Evolutionary conservation across 2,113 vertebrate genomes (phyloP).

Genomic region (Peucedramus taeniatus): DNA sequence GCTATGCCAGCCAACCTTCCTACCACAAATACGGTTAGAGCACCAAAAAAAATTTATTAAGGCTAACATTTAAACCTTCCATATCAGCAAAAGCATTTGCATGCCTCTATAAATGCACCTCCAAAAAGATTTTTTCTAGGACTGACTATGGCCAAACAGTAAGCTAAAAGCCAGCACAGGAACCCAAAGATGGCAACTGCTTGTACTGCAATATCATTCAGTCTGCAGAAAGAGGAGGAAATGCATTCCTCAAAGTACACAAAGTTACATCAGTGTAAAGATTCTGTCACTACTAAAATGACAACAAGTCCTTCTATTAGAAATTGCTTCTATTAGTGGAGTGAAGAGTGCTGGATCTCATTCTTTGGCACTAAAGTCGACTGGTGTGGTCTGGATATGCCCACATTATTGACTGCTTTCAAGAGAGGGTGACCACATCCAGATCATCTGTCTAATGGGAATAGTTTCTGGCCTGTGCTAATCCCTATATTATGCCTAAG

Average conservation of each 20-base stretch:
- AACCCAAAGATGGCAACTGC: neutral
- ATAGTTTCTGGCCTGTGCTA: neutral
- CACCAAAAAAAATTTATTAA: neutral
- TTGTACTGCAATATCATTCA: neutral
- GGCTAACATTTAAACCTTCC: neutral
- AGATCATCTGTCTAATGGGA: neutral
- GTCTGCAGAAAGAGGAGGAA: neutral
- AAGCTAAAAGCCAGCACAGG: neutral
- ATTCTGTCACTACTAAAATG: neutral
- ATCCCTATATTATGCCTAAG: neutral
- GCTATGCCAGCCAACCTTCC: neutral
- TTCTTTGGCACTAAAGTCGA: neutral
- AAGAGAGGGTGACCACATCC: neutral
- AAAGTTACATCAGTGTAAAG: neutral
- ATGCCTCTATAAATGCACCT: neutral
- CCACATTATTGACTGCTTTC: neutral
- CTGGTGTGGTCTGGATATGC: neutral
- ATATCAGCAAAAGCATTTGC: neutral
- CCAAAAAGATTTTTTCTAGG: neutral
- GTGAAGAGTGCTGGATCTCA: neutral
- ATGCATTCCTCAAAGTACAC: neutral
- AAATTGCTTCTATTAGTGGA: neutral
- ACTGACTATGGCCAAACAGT: neutral
- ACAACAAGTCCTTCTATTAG: neutral
- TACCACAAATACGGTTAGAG: neutral